phyloP scores from a whole-genome alignment of 1,140 invertebrate species.

The Cydia splendana region DNA sequence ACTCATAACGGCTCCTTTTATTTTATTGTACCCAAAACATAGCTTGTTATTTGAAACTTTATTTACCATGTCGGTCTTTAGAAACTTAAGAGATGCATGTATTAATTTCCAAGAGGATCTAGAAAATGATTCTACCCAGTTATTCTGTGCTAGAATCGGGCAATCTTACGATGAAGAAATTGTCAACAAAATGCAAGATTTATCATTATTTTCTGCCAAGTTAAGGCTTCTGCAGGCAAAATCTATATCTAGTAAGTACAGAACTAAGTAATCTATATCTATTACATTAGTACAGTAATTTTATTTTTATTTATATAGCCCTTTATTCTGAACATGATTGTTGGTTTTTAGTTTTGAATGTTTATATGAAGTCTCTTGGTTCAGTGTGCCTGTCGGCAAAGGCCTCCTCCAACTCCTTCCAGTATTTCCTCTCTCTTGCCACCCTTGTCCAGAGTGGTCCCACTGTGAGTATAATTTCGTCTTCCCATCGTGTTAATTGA shows the following conservation, averaged over 20 bases:
- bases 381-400: too few species aligned
- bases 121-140: slow-evolving; percentile 42
- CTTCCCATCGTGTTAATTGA: too few species aligned
- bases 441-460: too few species aligned
- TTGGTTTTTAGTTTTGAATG: too few species aligned
- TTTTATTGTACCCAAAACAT: not conserved
- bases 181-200: slow-evolving; percentile 53
- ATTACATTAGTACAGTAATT: too few species aligned
- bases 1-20: not conserved
- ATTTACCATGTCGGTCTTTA: slow-evolving; percentile 55
- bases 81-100: slow-evolving; percentile 52
- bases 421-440: too few species aligned
- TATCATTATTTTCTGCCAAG: slow-evolving; percentile 57
- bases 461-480: too few species aligned
- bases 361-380: too few species aligned
- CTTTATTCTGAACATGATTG: too few species aligned
- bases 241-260: slow-evolving; percentile 52
- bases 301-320: too few species aligned
- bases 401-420: too few species aligned
- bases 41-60: not conserved
- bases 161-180: slow-evolving; percentile 58
- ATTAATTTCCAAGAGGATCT: slow-evolving; percentile 55
- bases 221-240: slow-evolving; percentile 57
- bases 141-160: slow-evolving; percentile 50
- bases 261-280: not conserved